These are phyloP conservation scores for Trissonchulus sp. DNA, from an alignment of 2,888 invertebrate species.

Conservation along the genomic window DNA sequence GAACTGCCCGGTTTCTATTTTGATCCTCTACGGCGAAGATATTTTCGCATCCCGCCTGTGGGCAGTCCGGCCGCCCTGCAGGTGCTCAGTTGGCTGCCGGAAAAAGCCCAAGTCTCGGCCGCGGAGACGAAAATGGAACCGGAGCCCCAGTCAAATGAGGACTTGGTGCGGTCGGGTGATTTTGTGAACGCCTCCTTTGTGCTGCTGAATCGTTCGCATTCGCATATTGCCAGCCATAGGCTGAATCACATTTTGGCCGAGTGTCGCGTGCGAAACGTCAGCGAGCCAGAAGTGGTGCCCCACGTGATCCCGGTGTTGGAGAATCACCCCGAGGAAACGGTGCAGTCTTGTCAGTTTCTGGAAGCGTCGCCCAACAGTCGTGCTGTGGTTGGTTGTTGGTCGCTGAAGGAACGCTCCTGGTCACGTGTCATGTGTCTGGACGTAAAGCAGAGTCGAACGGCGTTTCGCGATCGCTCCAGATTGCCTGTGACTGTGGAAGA, in stretches of 20 bases:
- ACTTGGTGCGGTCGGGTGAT: neutral
- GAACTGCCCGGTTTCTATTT: slow-evolving; percentile 37
- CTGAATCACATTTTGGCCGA: neutral
- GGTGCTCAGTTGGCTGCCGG: neutral
- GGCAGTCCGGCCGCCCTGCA: neutral
- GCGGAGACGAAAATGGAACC: neutral
- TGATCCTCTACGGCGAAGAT: slow-evolving; percentile 38
- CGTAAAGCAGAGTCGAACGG: neutral
- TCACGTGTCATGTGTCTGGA: slow-evolving; percentile 26
- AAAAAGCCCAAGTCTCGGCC: neutral
- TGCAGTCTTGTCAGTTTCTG: slow-evolving; percentile 41
- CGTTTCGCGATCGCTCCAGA: neutral
- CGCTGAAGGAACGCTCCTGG: slow-evolving; percentile 2
- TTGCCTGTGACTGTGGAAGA: slow-evolving; percentile 9
- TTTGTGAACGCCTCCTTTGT: neutral
- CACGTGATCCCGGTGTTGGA: slow-evolving; percentile 14
- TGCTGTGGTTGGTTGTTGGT: slow-evolving; percentile 39
- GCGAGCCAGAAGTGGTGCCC: neutral
- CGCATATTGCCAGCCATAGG: neutral
- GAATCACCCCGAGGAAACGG: slow-evolving; percentile 19
- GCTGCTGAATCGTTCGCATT: neutral
- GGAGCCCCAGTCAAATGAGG: neutral
- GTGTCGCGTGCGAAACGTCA: neutral
- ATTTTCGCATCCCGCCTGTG: slow-evolving; percentile 31
- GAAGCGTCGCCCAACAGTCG: slow-evolving; percentile 40